A percentile compares a stretch with the other conserved stretches of the same genome.
Conservation (phyloP, 2,888 invertebrate species). For the Troides aeacus region DNA sequence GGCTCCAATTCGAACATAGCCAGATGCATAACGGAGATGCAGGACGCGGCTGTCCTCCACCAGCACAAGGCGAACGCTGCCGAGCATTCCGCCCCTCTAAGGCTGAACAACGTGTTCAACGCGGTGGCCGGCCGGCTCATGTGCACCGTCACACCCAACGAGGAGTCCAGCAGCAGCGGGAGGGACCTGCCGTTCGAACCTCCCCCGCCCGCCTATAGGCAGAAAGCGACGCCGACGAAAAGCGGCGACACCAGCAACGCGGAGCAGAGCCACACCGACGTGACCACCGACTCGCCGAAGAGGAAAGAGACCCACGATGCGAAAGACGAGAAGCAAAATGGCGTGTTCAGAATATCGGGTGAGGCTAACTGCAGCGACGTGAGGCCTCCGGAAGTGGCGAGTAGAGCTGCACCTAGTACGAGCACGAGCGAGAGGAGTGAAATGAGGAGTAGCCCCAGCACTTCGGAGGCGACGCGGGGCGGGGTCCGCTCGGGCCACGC, state of each 20-base stretch:
- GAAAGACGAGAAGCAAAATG: constrained; percentile 63
- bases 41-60: constrained; percentile 84
- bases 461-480: constrained; percentile 57
- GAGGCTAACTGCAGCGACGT: constrained; percentile 72
- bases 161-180: constrained; percentile 75
- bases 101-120: constrained; percentile 76
- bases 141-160: constrained; percentile 74
- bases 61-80: constrained; percentile 76
- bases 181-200: constrained; percentile 72
- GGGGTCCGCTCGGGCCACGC: constrained; percentile 83
- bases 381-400: constrained; percentile 59
- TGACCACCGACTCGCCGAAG: constrained; percentile 69
- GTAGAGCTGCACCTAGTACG: constrained; percentile 7
- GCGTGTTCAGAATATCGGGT: constrained; percentile 73
- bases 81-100: constrained; percentile 70
- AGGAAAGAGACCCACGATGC: constrained; percentile 54
- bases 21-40: constrained; percentile 89
- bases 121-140: constrained; percentile 76
- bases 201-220: constrained; percentile 68
- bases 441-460: constrained; percentile 60
- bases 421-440: constrained; percentile 67
- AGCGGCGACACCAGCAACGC: constrained; percentile 64
- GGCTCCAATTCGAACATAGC: constrained; percentile 86
- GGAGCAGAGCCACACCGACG: constrained; percentile 68
- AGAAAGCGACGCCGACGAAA: constrained; percentile 72